Base-by-base conservation (phyloP, 2,888 invertebrate species). In the Uropetala carovei region DNA sequence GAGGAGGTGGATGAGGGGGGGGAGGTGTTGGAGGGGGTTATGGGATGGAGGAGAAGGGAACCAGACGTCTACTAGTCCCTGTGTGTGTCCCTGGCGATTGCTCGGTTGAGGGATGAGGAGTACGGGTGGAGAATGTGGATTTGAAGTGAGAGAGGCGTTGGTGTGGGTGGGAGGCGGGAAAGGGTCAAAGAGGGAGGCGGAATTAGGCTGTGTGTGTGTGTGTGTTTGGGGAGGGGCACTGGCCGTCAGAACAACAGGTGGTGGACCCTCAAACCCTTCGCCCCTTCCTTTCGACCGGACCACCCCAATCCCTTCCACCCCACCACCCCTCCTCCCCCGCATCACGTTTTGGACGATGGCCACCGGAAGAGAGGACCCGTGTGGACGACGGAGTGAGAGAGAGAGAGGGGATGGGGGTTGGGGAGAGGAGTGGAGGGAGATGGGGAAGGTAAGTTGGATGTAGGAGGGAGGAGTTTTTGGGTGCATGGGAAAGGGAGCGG, bases 181-280 rank as follows among this genome's bases (percentile, higher is more conserved):
- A 43, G 43, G 43, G 43, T 43, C 43, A 43, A 5, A 43, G 43
- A 43, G 43, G 43, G 43, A 43, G 43, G 43, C 43, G 43, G 43
- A 43, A 43, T 43, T 43, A 43, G 43, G 43, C 43, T 43, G 3
- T 43, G 64, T 64, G 60, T 64, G 64, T 14, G 64, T 64, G 30
- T 30, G 43, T 83, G 30, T 84, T 84, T 84, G 18, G 84, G 83
- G 83, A 83, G 22, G 89, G 89, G 89, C 43, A 89, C 60, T 89
- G 89, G 64, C 89, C 89, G 89, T 89, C 64, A 60, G 89, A 89
- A 89, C 89, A 89, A 89, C 89, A 89, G 89, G 89, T 89, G 89
- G 89, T 89, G 89, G 89, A 68, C 89, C 68, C 85, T 86, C 58
- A 13, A 18, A n/a, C 59, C 68, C 10, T 30, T 27, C 27, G 27